A percentile compares a stretch with the other conserved stretches of the same genome.
Conservation (phyloP, 2,888 invertebrate species). For the Rhagium mordax region DNA sequence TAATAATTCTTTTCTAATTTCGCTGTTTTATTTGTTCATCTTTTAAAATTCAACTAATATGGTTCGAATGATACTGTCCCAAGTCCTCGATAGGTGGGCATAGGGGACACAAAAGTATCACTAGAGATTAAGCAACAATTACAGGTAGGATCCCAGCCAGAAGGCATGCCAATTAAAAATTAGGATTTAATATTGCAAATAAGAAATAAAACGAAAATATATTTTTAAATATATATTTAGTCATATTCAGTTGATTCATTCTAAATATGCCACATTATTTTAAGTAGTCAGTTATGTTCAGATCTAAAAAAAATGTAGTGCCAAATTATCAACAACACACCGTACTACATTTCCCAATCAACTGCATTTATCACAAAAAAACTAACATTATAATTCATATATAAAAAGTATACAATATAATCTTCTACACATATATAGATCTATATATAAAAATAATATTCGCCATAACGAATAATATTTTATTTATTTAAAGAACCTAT, state of each 20-base stretch:
- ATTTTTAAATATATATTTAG: constrained; percentile 29
- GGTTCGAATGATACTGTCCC: no score
- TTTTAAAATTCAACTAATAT: no score
- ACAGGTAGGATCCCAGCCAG: no score
- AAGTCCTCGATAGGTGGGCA: no score
- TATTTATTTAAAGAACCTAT: constrained; percentile 37
- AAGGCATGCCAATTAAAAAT: no score
- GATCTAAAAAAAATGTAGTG: constrained; percentile 42
- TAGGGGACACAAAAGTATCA: no score
- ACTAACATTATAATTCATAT: constrained; percentile 35
- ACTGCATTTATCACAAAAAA: constrained; percentile 40
- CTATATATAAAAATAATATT: constrained; percentile 45
- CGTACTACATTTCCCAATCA: constrained; percentile 27
- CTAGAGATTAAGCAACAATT: no score
- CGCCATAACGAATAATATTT: constrained; percentile 40
- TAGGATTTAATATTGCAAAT: background rate
- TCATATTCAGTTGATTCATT: constrained; percentile 30
- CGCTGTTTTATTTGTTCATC: no score
- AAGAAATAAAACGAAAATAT: background rate
- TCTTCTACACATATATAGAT: constrained; percentile 42
- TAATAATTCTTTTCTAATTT: background rate
- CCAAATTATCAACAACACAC: constrained; percentile 10
- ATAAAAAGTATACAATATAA: constrained; percentile 46
- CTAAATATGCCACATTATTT: constrained; percentile 36
- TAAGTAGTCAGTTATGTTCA: constrained; percentile 43